Evolutionary conservation across 1,140 invertebrate species (phyloP).

Genomic region (Varroa destructor): DNA sequence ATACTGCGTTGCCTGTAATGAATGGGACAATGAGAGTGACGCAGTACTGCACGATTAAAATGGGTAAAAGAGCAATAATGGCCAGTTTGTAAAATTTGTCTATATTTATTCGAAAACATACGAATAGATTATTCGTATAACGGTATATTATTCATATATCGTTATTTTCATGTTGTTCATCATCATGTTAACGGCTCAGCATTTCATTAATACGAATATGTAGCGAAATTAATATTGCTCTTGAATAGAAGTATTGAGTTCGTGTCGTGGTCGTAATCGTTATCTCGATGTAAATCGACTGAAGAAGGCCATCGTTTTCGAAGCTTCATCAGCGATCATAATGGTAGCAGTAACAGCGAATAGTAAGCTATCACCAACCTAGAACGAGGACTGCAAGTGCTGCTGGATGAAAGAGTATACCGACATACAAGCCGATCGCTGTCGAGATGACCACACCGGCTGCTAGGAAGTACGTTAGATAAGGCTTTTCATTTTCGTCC

Average conservation of each 20-base stretch:
- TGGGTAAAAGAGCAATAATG: no score
- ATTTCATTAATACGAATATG: background rate
- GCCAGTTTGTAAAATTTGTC: no score
- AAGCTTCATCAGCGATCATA: background rate
- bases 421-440: background rate
- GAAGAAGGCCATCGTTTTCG: constrained; percentile 3
- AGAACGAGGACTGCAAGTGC: constrained; percentile 4
- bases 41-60: no score
- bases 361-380: background rate
- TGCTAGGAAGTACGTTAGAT: background rate
- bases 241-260: background rate
- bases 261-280: background rate
- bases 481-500: background rate
- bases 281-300: background rate
- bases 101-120: no score
- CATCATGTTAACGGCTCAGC: no score
- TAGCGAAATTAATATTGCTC: background rate
- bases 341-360: no score
- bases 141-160: no score
- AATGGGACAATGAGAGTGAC: no score
- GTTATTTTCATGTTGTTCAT: no score
- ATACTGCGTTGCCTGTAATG: constrained; percentile 9
- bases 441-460: constrained; percentile 4
- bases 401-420: constrained; percentile 1
- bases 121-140: no score